A percentile compares a stretch with the other conserved stretches of the same genome.
These are phyloP conservation scores for Zeus faber DNA, from an alignment of 2,113 vertebrate species.

Conservation along the genomic window DNA sequence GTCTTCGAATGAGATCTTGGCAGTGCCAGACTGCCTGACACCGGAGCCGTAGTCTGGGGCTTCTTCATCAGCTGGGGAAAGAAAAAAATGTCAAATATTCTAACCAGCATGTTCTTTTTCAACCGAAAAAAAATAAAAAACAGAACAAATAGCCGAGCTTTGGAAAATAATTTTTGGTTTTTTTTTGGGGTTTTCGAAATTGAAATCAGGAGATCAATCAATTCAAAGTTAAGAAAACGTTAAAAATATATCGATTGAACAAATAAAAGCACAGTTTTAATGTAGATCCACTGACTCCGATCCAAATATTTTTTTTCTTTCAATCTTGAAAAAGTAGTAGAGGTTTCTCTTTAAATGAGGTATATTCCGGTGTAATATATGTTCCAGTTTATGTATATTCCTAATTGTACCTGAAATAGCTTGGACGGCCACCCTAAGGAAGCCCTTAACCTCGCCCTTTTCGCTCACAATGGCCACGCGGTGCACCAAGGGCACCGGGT, in stretches of 20 bases:
- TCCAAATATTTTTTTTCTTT: too few species aligned
- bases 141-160: constrained; percentile 9
- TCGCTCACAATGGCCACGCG: constrained; percentile 96
- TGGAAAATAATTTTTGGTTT: neutral
- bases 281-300: too few species aligned
- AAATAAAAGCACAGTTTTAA: too few species aligned
- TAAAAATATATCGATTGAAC: too few species aligned
- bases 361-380: too few species aligned
- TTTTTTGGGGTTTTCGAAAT: neutral
- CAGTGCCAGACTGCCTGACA: constrained; percentile 92
- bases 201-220: too few species aligned
- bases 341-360: too few species aligned
- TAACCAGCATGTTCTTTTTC: too few species aligned
- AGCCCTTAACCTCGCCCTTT: constrained; percentile 97
- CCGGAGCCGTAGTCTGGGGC: constrained; percentile 96
- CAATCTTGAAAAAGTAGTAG: too few species aligned
- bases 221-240: neutral
- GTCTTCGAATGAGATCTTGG: constrained; percentile 96
- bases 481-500: constrained; percentile 93
- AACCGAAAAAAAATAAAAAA: too few species aligned
- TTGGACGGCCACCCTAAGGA: constrained; percentile 94
- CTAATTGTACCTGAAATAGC: constrained; percentile 88
- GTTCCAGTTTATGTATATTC: neutral
- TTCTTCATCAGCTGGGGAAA: constrained; percentile 87
- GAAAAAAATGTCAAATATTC: too few species aligned